A percentile compares a stretch with the other conserved stretches of the same genome.
Conservation (phyloP, 2,113 vertebrate species). For the Oreocharis arfaki region DNA sequence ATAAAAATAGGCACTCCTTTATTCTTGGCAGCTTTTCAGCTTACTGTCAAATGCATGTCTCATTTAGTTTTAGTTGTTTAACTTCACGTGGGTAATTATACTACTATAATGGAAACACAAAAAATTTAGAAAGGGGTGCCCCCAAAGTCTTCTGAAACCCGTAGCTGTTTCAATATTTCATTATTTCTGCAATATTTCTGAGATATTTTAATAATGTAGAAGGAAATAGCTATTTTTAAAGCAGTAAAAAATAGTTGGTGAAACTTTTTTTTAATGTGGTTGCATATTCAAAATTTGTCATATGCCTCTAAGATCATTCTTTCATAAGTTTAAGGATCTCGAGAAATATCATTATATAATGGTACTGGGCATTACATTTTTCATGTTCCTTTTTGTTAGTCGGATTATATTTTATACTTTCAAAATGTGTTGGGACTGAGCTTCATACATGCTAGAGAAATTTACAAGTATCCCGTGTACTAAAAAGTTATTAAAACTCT, state of each 20-base stretch:
- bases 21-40: background rate
- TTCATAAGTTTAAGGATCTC: background rate
- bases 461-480: background rate
- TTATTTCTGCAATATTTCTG: background rate
- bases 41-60: background rate
- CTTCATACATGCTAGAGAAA: background rate
- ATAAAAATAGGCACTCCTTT: background rate
- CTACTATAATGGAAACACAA: background rate
- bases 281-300: background rate
- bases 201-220: background rate
- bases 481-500: slow-evolving; percentile 24
- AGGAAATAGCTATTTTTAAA: background rate
- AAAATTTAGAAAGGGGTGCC: background rate
- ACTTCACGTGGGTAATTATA: background rate
- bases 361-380: background rate
- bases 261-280: background rate
- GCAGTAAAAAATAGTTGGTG: background rate
- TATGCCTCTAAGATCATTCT: background rate
- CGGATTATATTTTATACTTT: background rate
- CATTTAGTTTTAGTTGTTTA: background rate
- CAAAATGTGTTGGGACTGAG: background rate
- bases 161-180: background rate
- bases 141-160: background rate
- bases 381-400: background rate
- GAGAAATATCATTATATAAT: background rate